Conservation (phyloP, 1,140 invertebrate species). For the Adoxophyes honmai region DNA sequence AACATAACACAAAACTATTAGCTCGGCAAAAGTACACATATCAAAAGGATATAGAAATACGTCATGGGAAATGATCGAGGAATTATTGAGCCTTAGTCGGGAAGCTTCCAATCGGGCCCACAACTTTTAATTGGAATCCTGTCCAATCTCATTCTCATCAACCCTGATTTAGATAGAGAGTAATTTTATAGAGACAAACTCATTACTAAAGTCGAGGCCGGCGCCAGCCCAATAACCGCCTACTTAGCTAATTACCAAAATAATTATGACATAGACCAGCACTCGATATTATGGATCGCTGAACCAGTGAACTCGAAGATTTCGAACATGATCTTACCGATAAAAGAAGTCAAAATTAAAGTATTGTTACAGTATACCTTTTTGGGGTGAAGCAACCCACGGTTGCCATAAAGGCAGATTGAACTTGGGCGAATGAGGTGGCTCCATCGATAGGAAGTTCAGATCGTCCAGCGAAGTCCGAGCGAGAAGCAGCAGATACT, state of each 20-base stretch:
- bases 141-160: constrained; percentile 14
- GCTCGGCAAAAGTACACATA: neutral
- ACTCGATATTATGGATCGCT: neutral
- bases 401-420: constrained; percentile 74
- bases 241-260: constrained; percentile 7
- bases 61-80: neutral
- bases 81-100: constrained; percentile 2
- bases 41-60: neutral
- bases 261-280: constrained; percentile 17
- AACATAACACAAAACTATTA: too few species aligned
- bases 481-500: constrained; percentile 64
- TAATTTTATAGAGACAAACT: constrained; percentile 12
- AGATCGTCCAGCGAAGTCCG: constrained; percentile 47
- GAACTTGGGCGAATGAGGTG: constrained; percentile 75
- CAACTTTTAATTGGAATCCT: constrained; percentile 16
- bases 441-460: constrained; percentile 62
- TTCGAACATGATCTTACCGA: neutral
- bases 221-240: constrained; percentile 9
- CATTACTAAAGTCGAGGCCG: constrained; percentile 5
- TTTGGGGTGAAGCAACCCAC: constrained; percentile 60
- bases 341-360: neutral
- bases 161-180: constrained; percentile 11
- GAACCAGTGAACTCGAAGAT: neutral
- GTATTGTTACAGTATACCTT: constrained; percentile 42
- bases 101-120: neutral